These are phyloP conservation scores for Tachypleus tridentatus DNA, from an alignment of 1,140 invertebrate species.

Conservation along the genomic window DNA sequence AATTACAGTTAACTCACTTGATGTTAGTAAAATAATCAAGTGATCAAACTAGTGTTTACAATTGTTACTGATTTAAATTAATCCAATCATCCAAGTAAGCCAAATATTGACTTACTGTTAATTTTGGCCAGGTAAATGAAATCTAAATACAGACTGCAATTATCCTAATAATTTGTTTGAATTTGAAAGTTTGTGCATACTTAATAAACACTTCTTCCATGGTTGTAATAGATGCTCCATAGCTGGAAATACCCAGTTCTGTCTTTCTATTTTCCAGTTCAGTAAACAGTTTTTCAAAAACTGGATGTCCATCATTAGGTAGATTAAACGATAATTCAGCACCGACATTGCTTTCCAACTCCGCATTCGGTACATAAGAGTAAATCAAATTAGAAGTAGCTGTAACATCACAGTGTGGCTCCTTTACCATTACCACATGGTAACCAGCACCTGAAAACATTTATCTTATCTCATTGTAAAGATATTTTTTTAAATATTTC, in stretches of 20 bases:
- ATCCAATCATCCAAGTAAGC: no score
- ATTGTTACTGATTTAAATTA: no score
- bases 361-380: slow-evolving; percentile 42
- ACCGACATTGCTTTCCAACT: slow-evolving; percentile 40
- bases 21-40: no score
- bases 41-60: no score
- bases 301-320: slow-evolving; percentile 28
- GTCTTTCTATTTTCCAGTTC: slow-evolving; percentile 31
- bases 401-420: slow-evolving; percentile 40
- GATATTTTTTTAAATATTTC: no score
- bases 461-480: no score
- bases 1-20: no score
- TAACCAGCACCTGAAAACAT: slow-evolving; percentile 43
- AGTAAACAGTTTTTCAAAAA: slow-evolving; percentile 30
- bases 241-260: slow-evolving; percentile 34
- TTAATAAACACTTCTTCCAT: slow-evolving; percentile 30
- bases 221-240: slow-evolving; percentile 36
- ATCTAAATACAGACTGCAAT: no score
- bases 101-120: no score
- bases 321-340: slow-evolving; percentile 37
- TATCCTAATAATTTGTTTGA: no score
- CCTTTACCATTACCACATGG: slow-evolving; percentile 42
- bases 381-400: slow-evolving; percentile 42
- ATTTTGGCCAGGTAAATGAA: no score
- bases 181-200: slow-evolving; percentile 9